phyloP scores from a whole-genome alignment of 2,113 vertebrate species.

The Callithrix jacchus region DNA sequence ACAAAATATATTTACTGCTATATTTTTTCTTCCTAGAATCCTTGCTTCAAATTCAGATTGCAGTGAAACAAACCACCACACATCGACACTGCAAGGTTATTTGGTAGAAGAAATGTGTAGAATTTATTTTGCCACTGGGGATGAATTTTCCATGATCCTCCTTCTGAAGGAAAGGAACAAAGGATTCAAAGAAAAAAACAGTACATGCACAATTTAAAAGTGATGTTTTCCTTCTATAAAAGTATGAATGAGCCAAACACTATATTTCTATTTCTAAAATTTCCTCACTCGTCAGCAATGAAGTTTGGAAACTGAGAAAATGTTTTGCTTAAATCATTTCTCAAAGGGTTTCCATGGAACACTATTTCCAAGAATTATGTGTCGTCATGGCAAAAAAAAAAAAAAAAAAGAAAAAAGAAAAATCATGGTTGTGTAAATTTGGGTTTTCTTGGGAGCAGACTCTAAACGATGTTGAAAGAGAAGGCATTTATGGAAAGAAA shows the following conservation, averaged over 20 bases:
- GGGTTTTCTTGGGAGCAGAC: not conserved
- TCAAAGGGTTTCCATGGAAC: not conserved
- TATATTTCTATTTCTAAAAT: not conserved
- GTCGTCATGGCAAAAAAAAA: not conserved
- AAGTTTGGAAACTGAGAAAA: not conserved
- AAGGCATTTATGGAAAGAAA: not conserved
- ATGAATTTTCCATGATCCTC: not conserved
- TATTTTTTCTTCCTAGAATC: not conserved
- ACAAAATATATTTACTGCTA: not conserved
- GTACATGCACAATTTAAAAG: not conserved
- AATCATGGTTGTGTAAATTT: not conserved
- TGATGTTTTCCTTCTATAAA: constrained; percentile 2
- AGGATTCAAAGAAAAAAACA: not conserved
- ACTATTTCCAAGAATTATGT: not conserved
- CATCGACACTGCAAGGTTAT: not conserved
- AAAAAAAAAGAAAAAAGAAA: not conserved
- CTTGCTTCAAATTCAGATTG: not conserved
- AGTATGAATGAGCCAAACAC: not conserved
- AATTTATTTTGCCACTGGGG: not conserved
- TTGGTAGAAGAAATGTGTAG: constrained; percentile 11
- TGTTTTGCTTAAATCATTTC: not conserved
- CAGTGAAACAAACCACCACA: not conserved
- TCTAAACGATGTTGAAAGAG: not conserved
- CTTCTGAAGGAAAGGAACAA: constrained; percentile 2
- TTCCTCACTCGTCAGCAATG: not conserved